Evolutionary conservation across 2,797 vertebrate species (phyloP).

Genomic region (Anguilla obscura): DNA sequence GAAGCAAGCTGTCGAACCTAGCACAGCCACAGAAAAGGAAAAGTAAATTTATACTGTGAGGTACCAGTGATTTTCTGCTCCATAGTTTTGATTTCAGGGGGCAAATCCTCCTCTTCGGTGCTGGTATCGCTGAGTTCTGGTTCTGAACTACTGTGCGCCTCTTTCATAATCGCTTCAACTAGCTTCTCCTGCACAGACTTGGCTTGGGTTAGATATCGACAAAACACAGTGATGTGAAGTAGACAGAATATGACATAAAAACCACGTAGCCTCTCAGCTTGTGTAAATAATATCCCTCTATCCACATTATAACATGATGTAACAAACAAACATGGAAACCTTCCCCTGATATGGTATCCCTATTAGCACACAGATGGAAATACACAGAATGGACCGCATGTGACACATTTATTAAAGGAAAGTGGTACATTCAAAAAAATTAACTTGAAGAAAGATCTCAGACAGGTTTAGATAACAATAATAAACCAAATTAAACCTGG

Average conservation of each 20-base stretch:
- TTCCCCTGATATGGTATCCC: not conserved
- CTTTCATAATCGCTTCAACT: conserved; percentile 64
- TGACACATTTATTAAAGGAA: conserved; percentile 15
- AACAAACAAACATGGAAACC: not conserved
- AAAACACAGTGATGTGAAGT: conserved; percentile 41
- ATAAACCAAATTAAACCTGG: not conserved
- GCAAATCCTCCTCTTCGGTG: conserved; percentile 62
- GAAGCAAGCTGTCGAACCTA: not conserved
- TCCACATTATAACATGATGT: not conserved
- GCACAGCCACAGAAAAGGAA: not conserved
- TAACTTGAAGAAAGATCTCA: not conserved
- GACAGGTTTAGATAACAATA: not conserved
- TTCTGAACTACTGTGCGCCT: conserved; percentile 61
- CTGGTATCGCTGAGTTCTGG: conserved; percentile 69
- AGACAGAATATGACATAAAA: conserved; percentile 11
- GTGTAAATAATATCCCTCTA: not conserved
- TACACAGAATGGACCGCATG: not conserved
- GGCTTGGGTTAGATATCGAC: conserved; percentile 60
- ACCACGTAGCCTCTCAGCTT: not conserved
- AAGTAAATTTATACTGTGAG: not conserved
- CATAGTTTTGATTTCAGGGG: conserved; percentile 35
- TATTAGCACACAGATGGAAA: not conserved
- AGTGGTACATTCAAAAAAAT: conserved; percentile 12
- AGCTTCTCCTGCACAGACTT: conserved; percentile 81
- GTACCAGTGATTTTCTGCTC: conserved; percentile 56